Percentiles rank a stretch among this genome's conserved stretches.
Evolutionary conservation across 2,888 invertebrate species (phyloP).

Genomic region (Trichopria drosophilae): DNA sequence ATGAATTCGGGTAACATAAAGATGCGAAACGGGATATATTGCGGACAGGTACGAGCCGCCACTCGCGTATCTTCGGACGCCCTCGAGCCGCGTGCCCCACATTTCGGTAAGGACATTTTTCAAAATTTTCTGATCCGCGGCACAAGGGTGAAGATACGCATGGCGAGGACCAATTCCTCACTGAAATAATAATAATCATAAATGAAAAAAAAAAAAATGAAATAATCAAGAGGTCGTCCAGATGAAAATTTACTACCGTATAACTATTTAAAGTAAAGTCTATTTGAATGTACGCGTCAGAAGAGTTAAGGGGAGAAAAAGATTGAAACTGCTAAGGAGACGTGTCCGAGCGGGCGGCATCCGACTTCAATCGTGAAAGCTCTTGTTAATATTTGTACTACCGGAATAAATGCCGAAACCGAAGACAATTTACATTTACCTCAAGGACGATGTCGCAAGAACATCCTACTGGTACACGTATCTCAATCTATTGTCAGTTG

Average conservation of each 20-base stretch:
- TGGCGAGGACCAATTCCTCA: conserved; percentile 49
- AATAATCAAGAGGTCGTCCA: conserved; percentile 33
- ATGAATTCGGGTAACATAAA: conserved; percentile 17
- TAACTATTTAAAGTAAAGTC: conserved; percentile 52
- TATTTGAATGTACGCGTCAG: conserved; percentile 54
- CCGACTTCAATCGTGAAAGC: no score
- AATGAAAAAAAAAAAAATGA: conserved; percentile 28
- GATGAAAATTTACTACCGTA: conserved; percentile 44
- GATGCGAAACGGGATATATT: conserved; percentile 15
- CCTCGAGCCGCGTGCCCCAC: no score
- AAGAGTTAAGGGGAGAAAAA: conserved; percentile 40
- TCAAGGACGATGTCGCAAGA: no score
- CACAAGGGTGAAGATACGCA: conserved; percentile 1
- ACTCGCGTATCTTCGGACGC: no score
- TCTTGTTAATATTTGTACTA: no score
- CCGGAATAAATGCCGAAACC: no score
- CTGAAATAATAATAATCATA: conserved; percentile 35
- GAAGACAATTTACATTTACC: no score
- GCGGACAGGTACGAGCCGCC: no score
- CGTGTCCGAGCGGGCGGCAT: conserved; percentile 43
- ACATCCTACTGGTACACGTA: no score
- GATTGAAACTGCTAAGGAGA: conserved; percentile 49
- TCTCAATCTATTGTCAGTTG: no score
- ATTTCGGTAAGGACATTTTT: no score
- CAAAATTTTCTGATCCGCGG: conserved; percentile 7